Base-by-base conservation (phyloP, 92 coral and sea anemone species). In the Desmophyllum pertusum region DNA sequence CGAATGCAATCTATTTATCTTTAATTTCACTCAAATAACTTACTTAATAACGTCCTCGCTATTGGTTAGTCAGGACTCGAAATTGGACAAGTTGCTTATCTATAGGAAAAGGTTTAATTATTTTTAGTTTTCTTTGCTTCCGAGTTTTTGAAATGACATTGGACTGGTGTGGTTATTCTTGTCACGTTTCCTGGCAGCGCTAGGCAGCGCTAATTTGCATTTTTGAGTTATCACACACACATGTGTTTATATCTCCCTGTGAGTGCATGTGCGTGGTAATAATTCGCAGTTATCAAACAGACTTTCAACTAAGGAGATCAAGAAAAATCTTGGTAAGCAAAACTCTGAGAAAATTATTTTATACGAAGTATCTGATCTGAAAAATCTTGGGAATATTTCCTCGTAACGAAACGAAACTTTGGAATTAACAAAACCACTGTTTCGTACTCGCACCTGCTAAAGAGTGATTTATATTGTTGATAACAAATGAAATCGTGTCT, bases 311-410 rank as follows among this genome's bases (percentile, higher is more conserved):
- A 37, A 79, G 31, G 2, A 33, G 62, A 79, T 65, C 61, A 30
- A 79, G 74, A 19, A 27, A 65, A 65, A 33, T 17, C 23, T 35
- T 17, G 84, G 84, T 79, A 43, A 67, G 84, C 55, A 48, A 79
- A 46, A 63, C 3, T 8, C 5, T 0, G 4, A 52, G 0, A 23
- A 76, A 10, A 0, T 38, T 14, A 6, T 0, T 17, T 33, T 18
- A 2, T 21, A 21, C 3, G 29, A 25, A 35, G n/a, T n/a, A 10
- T 61, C 10, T 13, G 48, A n/a, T n/a, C n/a, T n/a, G n/a, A 62
- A 59, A 38, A 10, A 61, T 8, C 5, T 36, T 13, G 18, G 30
- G 21, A 35, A 18, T 18, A 6, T 7, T 73, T 45, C 7, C 59
- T 73, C 38, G 13, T 29, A 11, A 73, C 45, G 31, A 37, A 18